Percentiles rank a stretch among this genome's conserved stretches.
Evolutionary conservation across 2,113 vertebrate genomes (phyloP).

Genomic region (Aphelocoma coerulescens): DNA sequence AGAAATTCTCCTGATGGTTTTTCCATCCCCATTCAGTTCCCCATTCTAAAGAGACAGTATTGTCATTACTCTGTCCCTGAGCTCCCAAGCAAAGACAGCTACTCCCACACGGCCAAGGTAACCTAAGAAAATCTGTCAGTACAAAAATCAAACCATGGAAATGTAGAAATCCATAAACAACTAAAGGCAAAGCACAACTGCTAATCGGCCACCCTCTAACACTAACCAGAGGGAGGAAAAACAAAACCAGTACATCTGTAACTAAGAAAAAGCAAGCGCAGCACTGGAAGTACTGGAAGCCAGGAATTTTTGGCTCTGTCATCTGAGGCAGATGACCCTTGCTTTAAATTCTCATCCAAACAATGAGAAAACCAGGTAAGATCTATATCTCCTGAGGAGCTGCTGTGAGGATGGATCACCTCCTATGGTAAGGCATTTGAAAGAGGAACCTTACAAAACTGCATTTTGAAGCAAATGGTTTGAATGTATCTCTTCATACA

Average conservation of each 20-base stretch:
- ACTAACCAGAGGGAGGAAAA: not conserved
- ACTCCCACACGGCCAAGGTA: not conserved
- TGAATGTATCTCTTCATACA: not conserved
- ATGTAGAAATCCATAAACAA: not conserved
- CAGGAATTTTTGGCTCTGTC: not conserved
- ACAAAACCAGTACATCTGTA: not conserved
- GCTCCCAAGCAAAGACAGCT: not conserved
- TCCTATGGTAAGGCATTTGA: not conserved
- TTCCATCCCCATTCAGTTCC: not conserved
- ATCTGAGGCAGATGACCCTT: not conserved
- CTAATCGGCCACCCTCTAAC: not conserved
- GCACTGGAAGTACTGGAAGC: not conserved
- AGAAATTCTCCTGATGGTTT: not conserved
- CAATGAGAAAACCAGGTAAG: not conserved
- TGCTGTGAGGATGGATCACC: not conserved
- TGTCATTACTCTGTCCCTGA: not conserved
- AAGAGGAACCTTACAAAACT: not conserved
- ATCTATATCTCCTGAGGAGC: not conserved
- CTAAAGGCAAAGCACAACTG: not conserved
- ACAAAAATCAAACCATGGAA: not conserved
- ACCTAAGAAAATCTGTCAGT: not conserved
- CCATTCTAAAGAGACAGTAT: not conserved
- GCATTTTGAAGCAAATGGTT: not conserved
- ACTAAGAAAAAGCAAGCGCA: not conserved
- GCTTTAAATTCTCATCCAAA: not conserved